Evolutionary conservation across 1,140 invertebrate genomes (phyloP).

Genomic region (Drosophila azteca): DNA sequence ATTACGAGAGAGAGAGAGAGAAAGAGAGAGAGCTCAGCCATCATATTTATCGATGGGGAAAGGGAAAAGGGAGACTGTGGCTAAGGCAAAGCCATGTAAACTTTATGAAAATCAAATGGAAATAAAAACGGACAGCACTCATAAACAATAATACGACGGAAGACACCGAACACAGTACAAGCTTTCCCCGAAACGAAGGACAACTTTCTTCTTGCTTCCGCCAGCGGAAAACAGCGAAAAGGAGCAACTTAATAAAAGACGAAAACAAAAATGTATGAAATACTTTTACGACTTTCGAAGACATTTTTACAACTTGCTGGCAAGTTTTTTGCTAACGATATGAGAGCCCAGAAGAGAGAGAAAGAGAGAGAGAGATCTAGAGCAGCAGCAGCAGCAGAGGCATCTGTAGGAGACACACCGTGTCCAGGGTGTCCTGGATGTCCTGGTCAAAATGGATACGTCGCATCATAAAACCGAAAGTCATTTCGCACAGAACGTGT

Average conservation of each 20-base stretch:
- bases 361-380: slow-evolving; percentile 13
- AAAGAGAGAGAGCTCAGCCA: not conserved
- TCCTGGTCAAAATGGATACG: slow-evolving; percentile 74
- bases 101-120: slow-evolving; percentile 82
- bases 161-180: slow-evolving; percentile 1
- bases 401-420: slow-evolving; percentile 35
- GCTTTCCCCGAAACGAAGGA: slow-evolving; percentile 42
- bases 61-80: not conserved
- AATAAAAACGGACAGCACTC: slow-evolving; percentile 77
- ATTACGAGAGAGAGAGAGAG: too few species aligned
- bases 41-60: slow-evolving; percentile 7
- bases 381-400: slow-evolving; percentile 15
- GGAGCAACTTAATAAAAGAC: slow-evolving; percentile 72
- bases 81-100: slow-evolving; percentile 66
- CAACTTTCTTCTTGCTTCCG: slow-evolving; percentile 32
- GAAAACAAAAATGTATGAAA: slow-evolving; percentile 76
- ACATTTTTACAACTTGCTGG: slow-evolving; percentile 80
- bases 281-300: slow-evolving; percentile 83
- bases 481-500: slow-evolving; percentile 80
- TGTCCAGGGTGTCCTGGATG: slow-evolving; percentile 11
- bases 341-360: slow-evolving; percentile 62
- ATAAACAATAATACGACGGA: slow-evolving; percentile 77
- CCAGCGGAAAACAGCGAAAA: slow-evolving; percentile 1
- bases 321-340: slow-evolving; percentile 80
- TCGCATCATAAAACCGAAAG: slow-evolving; percentile 82